Base-by-base conservation (phyloP, 2,797 vertebrate species). In the Mormyrops attenuatus region DNA sequence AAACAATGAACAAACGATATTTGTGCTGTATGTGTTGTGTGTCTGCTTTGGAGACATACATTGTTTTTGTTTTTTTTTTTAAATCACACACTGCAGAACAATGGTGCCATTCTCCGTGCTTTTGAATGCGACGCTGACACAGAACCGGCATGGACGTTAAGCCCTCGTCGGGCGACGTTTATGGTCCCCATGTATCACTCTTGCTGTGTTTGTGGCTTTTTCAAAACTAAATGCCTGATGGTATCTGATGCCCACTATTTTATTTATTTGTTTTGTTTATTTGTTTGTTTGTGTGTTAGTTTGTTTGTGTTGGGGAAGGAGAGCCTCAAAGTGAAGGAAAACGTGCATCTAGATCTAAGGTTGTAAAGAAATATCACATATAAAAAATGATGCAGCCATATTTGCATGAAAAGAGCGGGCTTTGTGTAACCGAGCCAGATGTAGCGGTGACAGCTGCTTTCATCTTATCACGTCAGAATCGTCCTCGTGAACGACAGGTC, bases 11-110 rank as follows among this genome's bases (percentile, higher is more conserved):
- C 44, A 53, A 86, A 53, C 34, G 93, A 90, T 92, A 90, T 93
- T 92, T 57, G 89, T 90, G 87, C 92, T 91, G 73, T 90, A 92
- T 92, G 92, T 92, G 52, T 91, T 55, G 87, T 26, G 88, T 88
- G 91, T 91, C 91, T 92, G 91, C 89, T 90, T 95, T 93, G 94
- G 92, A 92, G 91, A 90, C 91, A 89, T 89, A 92, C 91, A 94
- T 95, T 94, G 93, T 73, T 34, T 63, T 53, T 87, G 5, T 7
- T 2, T 8, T 50, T 85, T 85, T 82, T 80, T 88, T 34, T 82
- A 22, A n/a, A 94, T 94, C 93, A 90, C 91, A 22, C 82, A 49
- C 9, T 50, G 41, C 82, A 34, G 86, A 95, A 95, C 94, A 95
- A 95, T 94, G 94, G 92, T 69, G 88, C 88, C 88, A 90, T 52